These are phyloP conservation scores for Drosophila tsacasi DNA, from an alignment of 1,140 invertebrate species.

Conservation along the genomic window DNA sequence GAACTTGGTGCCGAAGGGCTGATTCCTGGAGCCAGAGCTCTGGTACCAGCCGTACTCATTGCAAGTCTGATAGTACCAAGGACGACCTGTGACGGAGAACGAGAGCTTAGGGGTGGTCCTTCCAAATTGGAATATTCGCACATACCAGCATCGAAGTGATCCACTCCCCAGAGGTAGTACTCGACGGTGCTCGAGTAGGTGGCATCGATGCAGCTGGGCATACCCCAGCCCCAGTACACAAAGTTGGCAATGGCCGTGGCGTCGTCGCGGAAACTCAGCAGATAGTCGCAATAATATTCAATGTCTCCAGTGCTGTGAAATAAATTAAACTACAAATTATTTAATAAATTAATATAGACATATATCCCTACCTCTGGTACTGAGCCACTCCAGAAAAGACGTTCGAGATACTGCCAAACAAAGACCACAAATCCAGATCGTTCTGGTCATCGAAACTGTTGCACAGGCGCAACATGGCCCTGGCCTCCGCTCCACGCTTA, in stretches of 20 bases:
- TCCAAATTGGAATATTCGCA: background rate
- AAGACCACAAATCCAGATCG: conserved; percentile 75
- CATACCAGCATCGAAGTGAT: conserved; percentile 57
- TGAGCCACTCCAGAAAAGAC: conserved; percentile 73
- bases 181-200: conserved; percentile 55
- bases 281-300: conserved; percentile 53
- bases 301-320: conserved; percentile 56
- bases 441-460: conserved; percentile 71
- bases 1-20: conserved; percentile 89
- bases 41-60: conserved; percentile 94
- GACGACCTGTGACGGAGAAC: conserved; percentile 85
- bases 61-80: conserved; percentile 94
- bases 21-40: conserved; percentile 87
- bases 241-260: conserved; percentile 73
- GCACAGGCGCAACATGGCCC: conserved; percentile 84
- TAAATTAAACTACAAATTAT: background rate
- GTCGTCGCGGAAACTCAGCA: conserved; percentile 61
- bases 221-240: conserved; percentile 48
- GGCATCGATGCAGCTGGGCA: conserved; percentile 59
- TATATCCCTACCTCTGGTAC: conserved; percentile 57
- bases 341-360: background rate
- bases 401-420: conserved; percentile 77
- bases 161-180: conserved; percentile 57
- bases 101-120: background rate
- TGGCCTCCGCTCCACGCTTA: conserved; percentile 62